These are phyloP conservation scores for Cataglyphis cursor DNA, from an alignment of 2,888 invertebrate genomes.

Conservation along the genomic window DNA sequence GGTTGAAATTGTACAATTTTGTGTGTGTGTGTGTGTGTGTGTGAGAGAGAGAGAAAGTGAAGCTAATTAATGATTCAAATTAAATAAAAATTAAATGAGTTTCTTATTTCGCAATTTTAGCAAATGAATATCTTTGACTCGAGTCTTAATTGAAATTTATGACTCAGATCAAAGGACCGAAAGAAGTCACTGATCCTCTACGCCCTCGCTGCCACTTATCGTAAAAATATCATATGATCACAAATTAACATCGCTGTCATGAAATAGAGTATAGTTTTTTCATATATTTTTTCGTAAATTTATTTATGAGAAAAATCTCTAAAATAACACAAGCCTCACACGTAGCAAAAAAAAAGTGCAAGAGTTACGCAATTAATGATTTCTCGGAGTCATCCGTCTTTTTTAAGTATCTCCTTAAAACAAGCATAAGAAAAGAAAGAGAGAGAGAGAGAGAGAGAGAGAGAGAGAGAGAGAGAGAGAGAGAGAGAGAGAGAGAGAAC, in stretches of 20 bases:
- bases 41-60: slow-evolving; percentile 9
- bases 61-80: background rate
- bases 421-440: background rate
- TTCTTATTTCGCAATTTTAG: background rate
- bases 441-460: no score
- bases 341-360: slow-evolving; percentile 11
- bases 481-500: background rate
- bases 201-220: slow-evolving; percentile 7
- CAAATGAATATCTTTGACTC: background rate
- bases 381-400: slow-evolving; percentile 27
- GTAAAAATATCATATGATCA: slow-evolving; percentile 27
- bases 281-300: slow-evolving; percentile 23
- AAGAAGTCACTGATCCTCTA: background rate
- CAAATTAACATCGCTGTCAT: background rate
- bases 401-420: slow-evolving; percentile 1
- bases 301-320: slow-evolving; percentile 29
- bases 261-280: slow-evolving; percentile 9
- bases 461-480: no score
- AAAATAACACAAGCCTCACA: slow-evolving; percentile 26
- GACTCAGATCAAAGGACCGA: background rate
- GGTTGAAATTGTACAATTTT: slow-evolving; percentile 19
- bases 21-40: no score
- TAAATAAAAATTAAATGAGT: background rate
- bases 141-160: slow-evolving; percentile 11
- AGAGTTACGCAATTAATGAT: slow-evolving; percentile 34